Evolutionary conservation across 2,797 vertebrate genomes (phyloP).

Genomic region (Sandelia bainsii): DNA sequence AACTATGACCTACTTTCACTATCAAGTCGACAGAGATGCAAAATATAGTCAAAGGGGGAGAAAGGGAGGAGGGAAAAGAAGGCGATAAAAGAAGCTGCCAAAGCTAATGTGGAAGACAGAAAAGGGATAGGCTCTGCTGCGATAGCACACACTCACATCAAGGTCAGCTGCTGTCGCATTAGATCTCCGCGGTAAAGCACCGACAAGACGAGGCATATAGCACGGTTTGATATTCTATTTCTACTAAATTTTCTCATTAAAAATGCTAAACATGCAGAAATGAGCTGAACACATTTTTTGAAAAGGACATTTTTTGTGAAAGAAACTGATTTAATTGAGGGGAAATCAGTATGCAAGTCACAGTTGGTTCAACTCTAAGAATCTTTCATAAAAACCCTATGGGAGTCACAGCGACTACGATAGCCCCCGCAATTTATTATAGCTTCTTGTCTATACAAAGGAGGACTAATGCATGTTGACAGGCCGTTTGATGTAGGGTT

Average conservation of each 20-base stretch:
- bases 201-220: constrained; percentile 10
- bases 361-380: constrained; percentile 50
- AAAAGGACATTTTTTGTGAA: constrained; percentile 6
- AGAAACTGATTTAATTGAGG: constrained; percentile 20
- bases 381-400: constrained; percentile 64
- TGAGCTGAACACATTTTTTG: constrained; percentile 23
- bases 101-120: constrained; percentile 67
- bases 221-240: constrained; percentile 10
- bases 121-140: constrained; percentile 55
- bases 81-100: constrained; percentile 72
- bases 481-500: constrained; percentile 83
- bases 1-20: constrained; percentile 84
- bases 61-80: constrained; percentile 19
- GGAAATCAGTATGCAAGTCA: constrained; percentile 71
- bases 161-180: constrained; percentile 56
- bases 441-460: constrained; percentile 81
- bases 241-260: constrained; percentile 45
- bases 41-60: constrained; percentile 58
- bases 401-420: constrained; percentile 62
- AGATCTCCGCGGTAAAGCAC: constrained; percentile 34
- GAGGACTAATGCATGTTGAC: constrained; percentile 80
- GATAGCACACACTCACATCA: constrained; percentile 51
- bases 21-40: constrained; percentile 69
- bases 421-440: constrained; percentile 75
- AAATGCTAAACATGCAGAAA: constrained; percentile 35